Evolutionary conservation across 2,797 vertebrate species (phyloP).

Genomic region (Serranus cabrilla): DNA sequence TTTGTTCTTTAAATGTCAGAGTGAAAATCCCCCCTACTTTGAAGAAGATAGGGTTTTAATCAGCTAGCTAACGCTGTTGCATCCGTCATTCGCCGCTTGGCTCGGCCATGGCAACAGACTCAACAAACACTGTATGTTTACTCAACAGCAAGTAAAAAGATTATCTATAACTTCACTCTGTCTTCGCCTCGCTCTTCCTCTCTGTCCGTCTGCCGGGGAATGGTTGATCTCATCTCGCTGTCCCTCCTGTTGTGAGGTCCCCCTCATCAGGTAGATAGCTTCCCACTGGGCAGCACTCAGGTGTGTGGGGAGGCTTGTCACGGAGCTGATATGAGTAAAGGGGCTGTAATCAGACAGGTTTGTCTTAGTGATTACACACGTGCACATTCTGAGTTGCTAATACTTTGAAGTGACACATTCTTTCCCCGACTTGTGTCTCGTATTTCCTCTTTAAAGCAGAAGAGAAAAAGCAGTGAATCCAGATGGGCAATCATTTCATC

Average conservation of each 20-base stretch:
- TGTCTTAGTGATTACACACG: slow-evolving; percentile 11
- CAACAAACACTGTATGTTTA: slow-evolving; percentile 76
- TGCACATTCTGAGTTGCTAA: not conserved
- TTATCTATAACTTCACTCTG: slow-evolving; percentile 68
- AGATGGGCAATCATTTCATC: slow-evolving; percentile 23
- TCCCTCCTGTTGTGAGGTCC: slow-evolving; percentile 54
- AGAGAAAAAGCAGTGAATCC: slow-evolving; percentile 4
- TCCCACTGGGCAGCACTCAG: slow-evolving; percentile 43
- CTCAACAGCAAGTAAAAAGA: slow-evolving; percentile 71
- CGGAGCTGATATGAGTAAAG: not conserved
- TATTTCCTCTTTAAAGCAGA: slow-evolving; percentile 11
- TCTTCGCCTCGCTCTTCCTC: slow-evolving; percentile 31
- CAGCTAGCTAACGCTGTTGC: slow-evolving; percentile 71
- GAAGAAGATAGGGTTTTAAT: slow-evolving; percentile 80
- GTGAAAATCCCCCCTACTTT: slow-evolving; percentile 83
- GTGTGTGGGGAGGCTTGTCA: slow-evolving; percentile 29
- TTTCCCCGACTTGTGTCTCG: slow-evolving; percentile 8
- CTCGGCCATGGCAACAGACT: slow-evolving; percentile 68
- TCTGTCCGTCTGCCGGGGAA: slow-evolving; percentile 42
- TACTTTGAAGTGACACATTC: slow-evolving; percentile 36
- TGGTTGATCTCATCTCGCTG: slow-evolving; percentile 39
- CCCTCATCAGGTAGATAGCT: slow-evolving; percentile 56
- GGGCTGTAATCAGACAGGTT: slow-evolving; percentile 39
- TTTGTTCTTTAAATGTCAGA: slow-evolving; percentile 89
- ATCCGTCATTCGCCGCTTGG: slow-evolving; percentile 66